Conservation (phyloP, 2,797 vertebrate species). For the Dendrocincla tyrannina region DNA sequence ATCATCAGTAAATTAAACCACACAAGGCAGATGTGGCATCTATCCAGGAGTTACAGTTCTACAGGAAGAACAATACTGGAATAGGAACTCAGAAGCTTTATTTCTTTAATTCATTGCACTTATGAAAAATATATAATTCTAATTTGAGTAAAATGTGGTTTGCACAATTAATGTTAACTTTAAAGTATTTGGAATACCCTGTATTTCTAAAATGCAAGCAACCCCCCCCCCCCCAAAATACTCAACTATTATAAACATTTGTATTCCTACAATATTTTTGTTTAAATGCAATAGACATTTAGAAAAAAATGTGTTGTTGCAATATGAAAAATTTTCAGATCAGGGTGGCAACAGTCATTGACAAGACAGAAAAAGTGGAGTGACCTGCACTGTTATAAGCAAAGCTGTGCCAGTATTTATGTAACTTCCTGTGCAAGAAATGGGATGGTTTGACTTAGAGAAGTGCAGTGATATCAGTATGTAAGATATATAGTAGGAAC, state of each 20-base stretch:
- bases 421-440: background rate
- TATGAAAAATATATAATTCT: conserved; percentile 22
- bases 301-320: background rate
- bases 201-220: background rate
- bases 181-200: background rate
- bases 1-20: conserved; percentile 39
- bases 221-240: background rate
- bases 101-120: conserved; percentile 39
- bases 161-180: conserved; percentile 6
- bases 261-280: background rate
- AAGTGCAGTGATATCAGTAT: background rate
- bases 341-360: background rate
- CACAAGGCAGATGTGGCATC: conserved; percentile 26
- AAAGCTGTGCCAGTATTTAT: background rate
- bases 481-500: background rate
- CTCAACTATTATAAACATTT: background rate
- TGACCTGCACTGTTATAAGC: background rate
- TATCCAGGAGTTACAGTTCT: conserved; percentile 47
- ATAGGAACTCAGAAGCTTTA: background rate
- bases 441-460: background rate
- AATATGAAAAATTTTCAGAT: background rate
- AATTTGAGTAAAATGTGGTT: conserved; percentile 6
- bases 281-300: background rate
- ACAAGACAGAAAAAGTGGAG: background rate
- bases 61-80: conserved; percentile 18